Base-by-base conservation (phyloP, 2,797 vertebrate species). In the Anguilla anguilla region DNA sequence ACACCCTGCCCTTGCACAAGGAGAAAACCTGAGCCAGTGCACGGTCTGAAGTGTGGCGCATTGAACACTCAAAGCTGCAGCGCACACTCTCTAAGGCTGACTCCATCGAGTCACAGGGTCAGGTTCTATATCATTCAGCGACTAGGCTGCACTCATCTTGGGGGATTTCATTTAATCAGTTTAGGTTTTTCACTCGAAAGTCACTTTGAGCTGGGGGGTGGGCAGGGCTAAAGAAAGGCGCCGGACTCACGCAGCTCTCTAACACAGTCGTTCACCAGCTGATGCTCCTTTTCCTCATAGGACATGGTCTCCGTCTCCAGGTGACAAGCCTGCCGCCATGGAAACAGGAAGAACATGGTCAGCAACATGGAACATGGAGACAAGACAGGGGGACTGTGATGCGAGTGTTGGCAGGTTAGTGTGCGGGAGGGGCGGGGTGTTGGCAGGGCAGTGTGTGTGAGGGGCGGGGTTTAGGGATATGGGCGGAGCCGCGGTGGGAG, bases 221-320 rank as follows among this genome's bases (percentile, higher is more conserved):
- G 22, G 64, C 17, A 59, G 59, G 28, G 67, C 31, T 72, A 72
- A 72, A 25, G 22, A 28, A 53, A 15, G 22, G 4, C 11, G 46
- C 22, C 43, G 22, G 90, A 98, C 98, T 97, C 93, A 99, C 99
- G 96, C 19, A 99, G 97, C 91, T 99, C 98, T 93, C 97, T 98
- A 84, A 99, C 98, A 87, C 99, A 99, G 94, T 99, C 98, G 86
- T 92, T 97, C 85, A 99, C 97, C 19, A 99, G 96, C 90, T 98
- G 98, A 89, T 99, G 98, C 55, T 99, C 98, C 92, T 99, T 99
- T 91, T 98, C 98, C 92, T 99, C 99, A 0, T 97, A 99, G 0
- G 95, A 97, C 92, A 98, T 93, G 10, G 98, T 99, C 95, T 99
- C 98, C 19, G 94, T 97, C 94, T 98, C 99, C 94, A 99, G 94